Evolutionary conservation across 2,113 vertebrate species (phyloP), one percentile per base, ranked within the genome.

Genomic region (Clarias magur): DNA sequence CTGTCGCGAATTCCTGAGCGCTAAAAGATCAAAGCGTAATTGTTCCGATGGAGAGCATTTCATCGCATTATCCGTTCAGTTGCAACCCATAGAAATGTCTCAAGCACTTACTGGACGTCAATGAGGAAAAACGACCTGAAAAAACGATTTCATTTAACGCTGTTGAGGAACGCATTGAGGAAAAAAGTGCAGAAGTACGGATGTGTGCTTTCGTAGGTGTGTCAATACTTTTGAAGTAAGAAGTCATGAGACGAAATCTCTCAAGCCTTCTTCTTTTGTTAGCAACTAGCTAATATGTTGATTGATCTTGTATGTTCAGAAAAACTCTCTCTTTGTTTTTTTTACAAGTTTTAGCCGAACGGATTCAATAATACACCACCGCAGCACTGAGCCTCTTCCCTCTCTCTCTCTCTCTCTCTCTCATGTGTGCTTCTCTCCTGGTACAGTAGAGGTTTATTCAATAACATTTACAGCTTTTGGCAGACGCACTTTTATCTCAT

Each of bases 1-100:
- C 79, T 86, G 84, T 63, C 70, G 83, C 11, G 30, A 78, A 54
- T 78, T 70, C 19, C 56, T 85, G 65, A 80, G 79, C 27, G 79
- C 5, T 72, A 60, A 68, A 54, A 48, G 27, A 85, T 85, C n/a
- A 75, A 67, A 76, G 25, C 70, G 34, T 73, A 88, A 78, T 57
- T n/a, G 62, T 56, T 12, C 3, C 19, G 34, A 62, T 59, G 53
- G 59, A 62, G 78, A 70, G 54, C 9, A 68, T 68, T 80, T 80
- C 30, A 80, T 34, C 21, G 34, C 59, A 21, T 19, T 59, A 59
- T 21, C 63, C 53, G 9, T 63, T 82, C 30, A 25, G 30, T 48
- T 4, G 3, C 34, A 82, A 48, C 59, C 60, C 80, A 65, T 42
- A 16, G 48, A 48, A 59, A 27, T 54, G 62, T 16, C 38, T 67